Evolutionary conservation across 2,797 vertebrate genomes (phyloP).

Genomic region (Remorina albescens): DNA sequence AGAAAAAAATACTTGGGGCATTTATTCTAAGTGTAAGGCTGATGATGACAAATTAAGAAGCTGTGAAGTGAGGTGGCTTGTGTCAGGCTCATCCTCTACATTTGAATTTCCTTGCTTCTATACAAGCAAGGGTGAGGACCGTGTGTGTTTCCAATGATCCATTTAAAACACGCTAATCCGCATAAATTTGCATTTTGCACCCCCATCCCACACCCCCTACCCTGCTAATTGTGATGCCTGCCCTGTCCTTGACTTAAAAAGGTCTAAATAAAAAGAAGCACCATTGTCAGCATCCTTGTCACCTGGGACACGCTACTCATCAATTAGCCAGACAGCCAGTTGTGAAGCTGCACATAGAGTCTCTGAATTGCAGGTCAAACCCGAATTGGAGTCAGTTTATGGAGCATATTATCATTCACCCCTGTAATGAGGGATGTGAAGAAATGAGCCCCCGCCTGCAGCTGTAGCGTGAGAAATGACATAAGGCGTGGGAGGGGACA

Average conservation of each 20-base stretch:
- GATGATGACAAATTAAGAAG: slow-evolving; percentile 61
- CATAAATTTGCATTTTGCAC: slow-evolving; percentile 78
- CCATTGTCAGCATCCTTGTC: slow-evolving; percentile 71
- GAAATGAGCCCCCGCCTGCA: slow-evolving; percentile 40
- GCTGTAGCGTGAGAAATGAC: slow-evolving; percentile 54
- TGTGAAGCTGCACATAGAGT: slow-evolving; percentile 1
- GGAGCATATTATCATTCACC: slow-evolving; percentile 46
- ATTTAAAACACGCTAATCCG: slow-evolving; percentile 77
- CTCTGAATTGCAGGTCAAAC: slow-evolving; percentile 54
- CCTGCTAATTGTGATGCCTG: slow-evolving; percentile 76
- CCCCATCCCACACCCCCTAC: not conserved
- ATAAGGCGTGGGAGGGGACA: slow-evolving; percentile 15
- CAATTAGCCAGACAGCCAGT: slow-evolving; percentile 55
- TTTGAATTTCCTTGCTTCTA: slow-evolving; percentile 57
- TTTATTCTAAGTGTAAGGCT: slow-evolving; percentile 22
- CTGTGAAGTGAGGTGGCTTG: slow-evolving; percentile 61
- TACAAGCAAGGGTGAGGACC: slow-evolving; percentile 37
- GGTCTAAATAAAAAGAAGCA: slow-evolving; percentile 76
- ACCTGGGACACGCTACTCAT: slow-evolving; percentile 57
- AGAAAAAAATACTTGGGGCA: not conserved
- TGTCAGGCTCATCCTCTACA: slow-evolving; percentile 42
- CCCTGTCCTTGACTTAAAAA: slow-evolving; percentile 79
- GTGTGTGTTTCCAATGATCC: slow-evolving; percentile 67
- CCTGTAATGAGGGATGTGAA: slow-evolving; percentile 48
- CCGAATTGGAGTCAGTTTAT: slow-evolving; percentile 57